Conservation (phyloP, 2,888 invertebrate species). For the Craniophora ligustri region DNA sequence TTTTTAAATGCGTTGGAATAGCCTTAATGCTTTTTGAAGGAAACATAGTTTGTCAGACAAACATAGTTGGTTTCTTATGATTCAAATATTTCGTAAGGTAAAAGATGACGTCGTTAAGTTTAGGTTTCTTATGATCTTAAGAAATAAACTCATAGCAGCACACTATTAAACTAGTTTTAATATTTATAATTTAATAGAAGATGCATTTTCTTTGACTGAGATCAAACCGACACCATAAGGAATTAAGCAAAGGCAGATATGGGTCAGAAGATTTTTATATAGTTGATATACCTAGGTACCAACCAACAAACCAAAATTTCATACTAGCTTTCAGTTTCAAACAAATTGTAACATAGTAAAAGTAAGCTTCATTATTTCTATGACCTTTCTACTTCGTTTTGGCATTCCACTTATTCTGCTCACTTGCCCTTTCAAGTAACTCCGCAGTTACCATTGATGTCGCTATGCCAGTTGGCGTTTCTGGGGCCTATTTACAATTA, state of each 20-base stretch:
- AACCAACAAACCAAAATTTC: background rate
- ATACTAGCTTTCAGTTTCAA: conserved; percentile 34
- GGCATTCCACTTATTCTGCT: conserved; percentile 28
- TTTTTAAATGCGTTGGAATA: conserved; percentile 12
- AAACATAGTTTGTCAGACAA: conserved; percentile 1
- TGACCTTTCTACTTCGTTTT: conserved; percentile 7
- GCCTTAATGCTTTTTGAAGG: conserved; percentile 14
- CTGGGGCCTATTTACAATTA: conserved; percentile 82
- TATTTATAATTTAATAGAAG: no score
- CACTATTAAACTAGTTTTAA: no score
- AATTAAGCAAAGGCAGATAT: no score
- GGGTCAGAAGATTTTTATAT: no score
- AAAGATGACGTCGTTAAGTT: no score
- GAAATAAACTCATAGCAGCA: background rate
- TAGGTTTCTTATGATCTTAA: no score
- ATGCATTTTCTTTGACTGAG: no score
- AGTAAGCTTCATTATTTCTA: conserved; percentile 16
- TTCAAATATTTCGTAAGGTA: background rate
- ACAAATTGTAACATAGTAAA: conserved; percentile 10
- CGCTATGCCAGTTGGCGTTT: conserved; percentile 59
- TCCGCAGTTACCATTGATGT: conserved; percentile 37
- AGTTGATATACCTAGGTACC: background rate
- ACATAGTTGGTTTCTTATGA: background rate
- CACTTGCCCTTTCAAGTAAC: conserved; percentile 53
- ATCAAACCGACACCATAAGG: no score